A percentile compares a stretch with the other conserved stretches of the same genome.
phyloP scores from a whole-genome alignment of 2,113 vertebrate genomes.

The Amia ocellicauda region DNA sequence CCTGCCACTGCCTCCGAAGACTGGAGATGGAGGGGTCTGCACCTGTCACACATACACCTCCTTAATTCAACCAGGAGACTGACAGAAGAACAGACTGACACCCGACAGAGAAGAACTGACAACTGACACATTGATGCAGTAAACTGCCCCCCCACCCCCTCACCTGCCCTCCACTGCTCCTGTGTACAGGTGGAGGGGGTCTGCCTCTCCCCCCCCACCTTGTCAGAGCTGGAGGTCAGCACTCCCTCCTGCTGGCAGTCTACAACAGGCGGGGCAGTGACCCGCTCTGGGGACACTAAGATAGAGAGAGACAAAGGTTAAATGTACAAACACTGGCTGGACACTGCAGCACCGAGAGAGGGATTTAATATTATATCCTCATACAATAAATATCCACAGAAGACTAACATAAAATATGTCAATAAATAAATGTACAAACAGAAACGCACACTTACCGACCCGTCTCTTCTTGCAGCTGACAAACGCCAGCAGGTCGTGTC shows the following conservation, averaged over 20 bases:
- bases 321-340: background rate
- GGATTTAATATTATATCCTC: too few species aligned
- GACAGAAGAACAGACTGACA: too few species aligned
- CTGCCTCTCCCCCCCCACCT: slow-evolving; percentile 52
- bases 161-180: slow-evolving; percentile 70
- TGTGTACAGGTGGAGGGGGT: slow-evolving; percentile 43
- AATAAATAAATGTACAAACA: too few species aligned
- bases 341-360: background rate
- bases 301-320: slow-evolving; percentile 23
- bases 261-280: slow-evolving; percentile 44
- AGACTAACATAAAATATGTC: too few species aligned
- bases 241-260: slow-evolving; percentile 40
- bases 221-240: slow-evolving; percentile 29
- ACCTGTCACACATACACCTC: slow-evolving; percentile 51
- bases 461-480: slow-evolving; percentile 75
- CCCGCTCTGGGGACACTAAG: slow-evolving; percentile 79
- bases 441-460: slow-evolving; percentile 63
- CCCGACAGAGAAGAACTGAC: background rate
- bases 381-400: too few species aligned
- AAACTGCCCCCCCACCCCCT: slow-evolving; percentile 21
- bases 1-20: slow-evolving; percentile 55
- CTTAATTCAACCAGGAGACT: background rate
- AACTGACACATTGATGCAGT: background rate
- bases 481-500: slow-evolving; percentile 80
- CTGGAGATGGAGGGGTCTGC: slow-evolving; percentile 53